Percentiles rank a stretch among this genome's conserved stretches.
Evolutionary conservation across 2,113 vertebrate species (phyloP).

Genomic region (Phalacrocorax pelagicus): DNA sequence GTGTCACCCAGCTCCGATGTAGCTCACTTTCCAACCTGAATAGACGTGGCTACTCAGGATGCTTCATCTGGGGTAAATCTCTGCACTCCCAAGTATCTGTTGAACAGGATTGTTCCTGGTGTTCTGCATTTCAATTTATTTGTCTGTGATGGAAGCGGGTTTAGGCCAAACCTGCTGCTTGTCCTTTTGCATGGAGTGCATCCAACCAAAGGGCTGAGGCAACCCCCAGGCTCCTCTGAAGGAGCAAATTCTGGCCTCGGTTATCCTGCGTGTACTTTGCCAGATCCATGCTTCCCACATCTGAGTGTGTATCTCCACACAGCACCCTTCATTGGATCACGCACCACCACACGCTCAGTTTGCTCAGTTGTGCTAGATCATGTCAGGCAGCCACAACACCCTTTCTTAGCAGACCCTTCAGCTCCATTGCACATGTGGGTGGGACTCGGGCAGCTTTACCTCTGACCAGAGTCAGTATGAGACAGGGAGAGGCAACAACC

Average conservation of each 20-base stretch:
- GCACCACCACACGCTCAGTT: rapidly evolving
- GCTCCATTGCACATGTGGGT: neutral
- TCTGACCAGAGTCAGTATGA: neutral
- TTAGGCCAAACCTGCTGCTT: neutral
- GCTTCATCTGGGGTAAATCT: neutral
- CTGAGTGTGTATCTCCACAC: neutral
- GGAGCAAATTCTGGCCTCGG: neutral
- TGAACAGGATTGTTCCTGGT: neutral
- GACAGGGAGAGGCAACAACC: neutral
- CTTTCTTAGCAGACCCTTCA: no score
- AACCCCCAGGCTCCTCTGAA: neutral
- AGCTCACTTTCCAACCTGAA: neutral
- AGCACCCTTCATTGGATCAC: no score
- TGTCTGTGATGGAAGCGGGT: neutral
- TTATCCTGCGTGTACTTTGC: neutral
- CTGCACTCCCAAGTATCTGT: neutral
- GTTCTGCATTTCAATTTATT: neutral
- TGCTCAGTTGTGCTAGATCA: neutral
- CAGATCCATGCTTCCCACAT: neutral
- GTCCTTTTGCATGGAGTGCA: neutral
- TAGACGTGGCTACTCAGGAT: neutral
- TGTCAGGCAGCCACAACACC: neutral
- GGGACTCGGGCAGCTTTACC: neutral
- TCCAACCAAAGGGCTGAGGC: neutral
- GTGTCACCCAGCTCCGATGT: neutral